These are phyloP conservation scores for Ceuthmochares aereus DNA, from an alignment of 2,113 vertebrate genomes.

Conservation along the genomic window DNA sequence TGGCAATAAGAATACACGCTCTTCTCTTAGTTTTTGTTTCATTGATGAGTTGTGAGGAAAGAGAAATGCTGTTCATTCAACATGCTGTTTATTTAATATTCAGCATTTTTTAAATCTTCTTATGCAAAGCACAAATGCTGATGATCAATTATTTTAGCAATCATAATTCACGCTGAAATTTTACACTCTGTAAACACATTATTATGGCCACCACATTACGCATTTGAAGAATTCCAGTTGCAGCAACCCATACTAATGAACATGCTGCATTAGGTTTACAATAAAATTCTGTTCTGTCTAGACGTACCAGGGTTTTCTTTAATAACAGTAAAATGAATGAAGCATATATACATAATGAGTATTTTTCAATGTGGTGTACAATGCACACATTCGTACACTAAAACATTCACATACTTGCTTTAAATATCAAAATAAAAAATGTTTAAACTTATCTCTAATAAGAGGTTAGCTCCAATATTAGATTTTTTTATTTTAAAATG, in stretches of 20 bases:
- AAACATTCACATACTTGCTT: not conserved
- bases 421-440: not conserved
- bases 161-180: constrained; percentile 44
- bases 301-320: not conserved
- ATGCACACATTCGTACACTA: not conserved
- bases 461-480: not conserved
- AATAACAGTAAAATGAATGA: not conserved
- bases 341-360: not conserved
- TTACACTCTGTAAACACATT: constrained; percentile 59
- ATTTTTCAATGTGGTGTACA: not conserved
- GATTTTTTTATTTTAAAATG: not conserved
- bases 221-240: constrained; percentile 36
- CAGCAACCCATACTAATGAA: constrained; percentile 37
- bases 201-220: constrained; percentile 24
- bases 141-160: constrained; percentile 64
- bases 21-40: constrained; percentile 33
- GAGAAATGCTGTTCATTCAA: not conserved
- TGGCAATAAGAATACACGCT: constrained; percentile 18
- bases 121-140: constrained; percentile 35
- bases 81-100: constrained; percentile 36
- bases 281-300: not conserved
- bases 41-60: constrained; percentile 19
- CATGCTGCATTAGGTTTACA: not conserved
- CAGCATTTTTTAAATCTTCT: constrained; percentile 14
- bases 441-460: not conserved